Percentiles rank a stretch among this genome's conserved stretches.
Conservation (phyloP, 37 sponge, comb jelly and placozoan species). For the Mnemiopsis leidyi region DNA sequence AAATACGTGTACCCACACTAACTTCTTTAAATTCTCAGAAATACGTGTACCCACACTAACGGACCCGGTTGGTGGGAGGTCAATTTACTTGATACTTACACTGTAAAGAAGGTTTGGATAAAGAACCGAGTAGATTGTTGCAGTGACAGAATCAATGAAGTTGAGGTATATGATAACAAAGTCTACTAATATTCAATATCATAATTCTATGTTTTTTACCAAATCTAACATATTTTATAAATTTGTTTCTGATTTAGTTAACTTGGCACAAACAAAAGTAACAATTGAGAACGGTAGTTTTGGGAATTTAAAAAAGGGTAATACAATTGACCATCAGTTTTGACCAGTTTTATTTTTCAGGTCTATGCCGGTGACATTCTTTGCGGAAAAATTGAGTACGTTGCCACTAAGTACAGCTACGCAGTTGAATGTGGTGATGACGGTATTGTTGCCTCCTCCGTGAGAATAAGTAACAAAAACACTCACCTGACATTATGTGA, state of each 20-base stretch:
- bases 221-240: too few species aligned
- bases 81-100: not conserved
- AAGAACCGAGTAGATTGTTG: not conserved
- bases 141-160: not conserved
- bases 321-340: too few species aligned
- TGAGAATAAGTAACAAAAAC: not conserved
- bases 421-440: not conserved
- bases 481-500: not conserved
- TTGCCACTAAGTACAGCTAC: not conserved
- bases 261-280: too few species aligned
- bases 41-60: not conserved
- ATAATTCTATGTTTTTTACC: too few species aligned
- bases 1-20: too few species aligned
- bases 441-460: not conserved
- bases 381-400: not conserved
- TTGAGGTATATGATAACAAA: not conserved
- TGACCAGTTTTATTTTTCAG: too few species aligned
- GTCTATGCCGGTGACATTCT: not conserved
- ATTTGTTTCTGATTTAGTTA: too few species aligned
- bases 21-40: too few species aligned
- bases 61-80: not conserved
- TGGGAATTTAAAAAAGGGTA: too few species aligned
- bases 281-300: too few species aligned
- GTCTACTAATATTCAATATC: too few species aligned
- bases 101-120: not conserved